Conservation (phyloP, 2,797 vertebrate genomes). For the Syncerus caffer region DNA sequence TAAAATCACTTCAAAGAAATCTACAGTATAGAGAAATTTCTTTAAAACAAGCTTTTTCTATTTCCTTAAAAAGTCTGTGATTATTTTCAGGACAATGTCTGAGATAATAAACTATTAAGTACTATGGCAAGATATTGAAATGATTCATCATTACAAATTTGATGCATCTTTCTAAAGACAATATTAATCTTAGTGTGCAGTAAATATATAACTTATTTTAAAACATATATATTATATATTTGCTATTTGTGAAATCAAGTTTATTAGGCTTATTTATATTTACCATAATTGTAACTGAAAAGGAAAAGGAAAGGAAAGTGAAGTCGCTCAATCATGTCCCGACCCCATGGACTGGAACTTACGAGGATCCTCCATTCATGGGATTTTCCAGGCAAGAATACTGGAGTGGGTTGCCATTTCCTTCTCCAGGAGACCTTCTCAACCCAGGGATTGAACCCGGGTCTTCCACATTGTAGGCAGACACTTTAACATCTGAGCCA, state of each 20-base stretch:
- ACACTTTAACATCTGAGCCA: not conserved
- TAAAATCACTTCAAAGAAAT: not conserved
- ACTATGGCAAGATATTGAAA: not conserved
- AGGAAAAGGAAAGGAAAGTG: not conserved
- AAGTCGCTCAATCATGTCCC: fast-evolving
- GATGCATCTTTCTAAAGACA: not conserved
- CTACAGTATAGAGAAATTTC: not conserved
- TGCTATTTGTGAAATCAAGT: not conserved
- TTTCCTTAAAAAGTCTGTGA: not conserved
- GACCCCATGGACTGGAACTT: not conserved
- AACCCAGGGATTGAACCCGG: not conserved
- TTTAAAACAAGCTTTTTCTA: not conserved
- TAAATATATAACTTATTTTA: not conserved
- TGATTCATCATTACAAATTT: not conserved
- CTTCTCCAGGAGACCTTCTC: not conserved
- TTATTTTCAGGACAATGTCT: not conserved
- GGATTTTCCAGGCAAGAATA: not conserved
- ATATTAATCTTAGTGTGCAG: not conserved
- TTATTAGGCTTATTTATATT: not conserved
- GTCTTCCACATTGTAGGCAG: not conserved
- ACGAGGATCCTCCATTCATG: not conserved
- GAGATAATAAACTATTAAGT: not conserved
- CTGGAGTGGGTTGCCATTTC: not conserved
- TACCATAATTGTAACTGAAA: not conserved
- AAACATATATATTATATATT: not conserved